Conservation (phyloP, 2,797 vertebrate species). For the Adrianichthys oophorus region DNA sequence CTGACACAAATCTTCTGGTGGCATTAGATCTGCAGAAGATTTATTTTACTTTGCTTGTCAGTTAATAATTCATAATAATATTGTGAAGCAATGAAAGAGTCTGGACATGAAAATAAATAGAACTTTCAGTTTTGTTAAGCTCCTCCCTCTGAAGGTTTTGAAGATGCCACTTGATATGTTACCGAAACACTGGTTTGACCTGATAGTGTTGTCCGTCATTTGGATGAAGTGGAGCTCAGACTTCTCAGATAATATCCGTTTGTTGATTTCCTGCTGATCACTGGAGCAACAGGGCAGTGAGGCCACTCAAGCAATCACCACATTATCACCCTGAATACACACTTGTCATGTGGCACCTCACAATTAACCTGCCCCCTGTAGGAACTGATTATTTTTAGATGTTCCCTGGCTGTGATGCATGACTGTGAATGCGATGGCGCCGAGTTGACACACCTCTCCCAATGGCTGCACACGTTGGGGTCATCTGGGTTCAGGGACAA, state of each 20-base stretch:
- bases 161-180: no score
- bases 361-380: slow-evolving; percentile 43
- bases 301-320: slow-evolving; percentile 47
- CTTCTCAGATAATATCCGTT: slow-evolving; percentile 29
- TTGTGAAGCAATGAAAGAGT: no score
- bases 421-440: background rate
- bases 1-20: no score
- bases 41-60: no score
- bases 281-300: slow-evolving; percentile 22
- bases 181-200: no score
- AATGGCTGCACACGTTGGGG: slow-evolving; percentile 96
- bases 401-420: no score
- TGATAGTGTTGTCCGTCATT: no score
- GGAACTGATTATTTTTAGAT: slow-evolving; percentile 44
- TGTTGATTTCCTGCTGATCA: slow-evolving; percentile 19
- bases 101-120: no score
- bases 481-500: slow-evolving; percentile 88
- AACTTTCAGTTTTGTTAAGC: no score
- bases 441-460: slow-evolving; percentile 86
- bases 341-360: slow-evolving; percentile 19
- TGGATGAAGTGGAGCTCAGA: slow-evolving; percentile 6
- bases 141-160: no score
- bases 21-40: no score
- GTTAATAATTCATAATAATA: no score
- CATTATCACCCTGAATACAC: slow-evolving; percentile 52